Evolutionary conservation across 2,888 invertebrate genomes (phyloP), one percentile per base, ranked within the genome.

Genomic region (Dicroscelio sp.): DNA sequence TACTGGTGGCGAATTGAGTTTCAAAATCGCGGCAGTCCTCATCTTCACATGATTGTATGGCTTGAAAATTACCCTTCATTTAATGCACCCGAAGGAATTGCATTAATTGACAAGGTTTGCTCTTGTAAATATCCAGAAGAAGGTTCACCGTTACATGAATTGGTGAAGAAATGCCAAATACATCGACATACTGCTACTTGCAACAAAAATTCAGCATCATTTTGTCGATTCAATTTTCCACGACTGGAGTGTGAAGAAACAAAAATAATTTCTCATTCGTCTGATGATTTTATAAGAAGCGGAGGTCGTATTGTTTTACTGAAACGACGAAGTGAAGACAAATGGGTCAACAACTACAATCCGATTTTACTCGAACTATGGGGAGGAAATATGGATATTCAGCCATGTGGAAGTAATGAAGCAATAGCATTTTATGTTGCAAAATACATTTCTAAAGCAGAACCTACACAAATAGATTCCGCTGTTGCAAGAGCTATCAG

Each of bases 21-120:
- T 52, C 95, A 96, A 86, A 96, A 96, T 48, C 85, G 95, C 0
- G 96, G 95, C 10, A 96, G 95, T 65, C 95, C 95, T 1, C 95
- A 95, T 90, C 63, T 96, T n/a, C 95, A 96, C 79, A 95, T 95
- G 94, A 73, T 95, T 1, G 43, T 95, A 0, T 96, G 95, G 96
- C 94, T 94, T 88, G 83, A 92, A 60, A 86, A 92, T 86, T 23
- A 73, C 60, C 94, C 94, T 73, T 27, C 67, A 38, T 93, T 94
- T 71, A 88, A 92, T 60, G 88, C 92, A 25, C 71, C 58, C 27
- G 93, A 90, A 91, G 94, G 92, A 14, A 90, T 92, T 20, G 35
- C 38, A 43, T 33, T 78, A 14, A 86, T 94, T 48, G 91, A 94
- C 63, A 25, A 73, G 63, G 86, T 90, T 12, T 67, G 86, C 43